These are phyloP conservation scores for Anas flavirostris DNA, from an alignment of 2,797 vertebrate species.

Conservation along the genomic window DNA sequence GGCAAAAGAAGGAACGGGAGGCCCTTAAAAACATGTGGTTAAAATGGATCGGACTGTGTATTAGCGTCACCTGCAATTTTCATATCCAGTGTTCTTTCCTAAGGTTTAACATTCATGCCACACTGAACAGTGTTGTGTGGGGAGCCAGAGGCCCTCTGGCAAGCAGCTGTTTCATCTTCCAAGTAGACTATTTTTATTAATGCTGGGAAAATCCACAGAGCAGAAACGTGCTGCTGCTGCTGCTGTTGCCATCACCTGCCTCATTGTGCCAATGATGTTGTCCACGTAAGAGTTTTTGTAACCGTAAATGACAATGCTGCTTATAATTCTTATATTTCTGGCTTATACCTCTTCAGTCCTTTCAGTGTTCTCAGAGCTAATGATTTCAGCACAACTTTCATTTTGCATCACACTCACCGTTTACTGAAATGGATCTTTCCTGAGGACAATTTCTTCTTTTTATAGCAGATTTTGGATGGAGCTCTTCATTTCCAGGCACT, in stretches of 20 bases:
- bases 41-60: background rate
- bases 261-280: slow-evolving; percentile 41
- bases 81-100: background rate
- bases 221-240: background rate
- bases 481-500: slow-evolving; percentile 25
- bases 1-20: background rate
- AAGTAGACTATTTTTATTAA: background rate
- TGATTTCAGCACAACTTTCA: slow-evolving; percentile 25
- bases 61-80: background rate
- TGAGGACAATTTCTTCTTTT: slow-evolving; percentile 28
- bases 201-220: background rate
- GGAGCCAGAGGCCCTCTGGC: background rate
- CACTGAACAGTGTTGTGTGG: background rate
- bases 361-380: background rate
- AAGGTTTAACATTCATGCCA: background rate
- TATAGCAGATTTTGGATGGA: slow-evolving; percentile 5
- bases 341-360: background rate
- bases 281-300: background rate
- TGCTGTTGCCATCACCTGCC: slow-evolving; percentile 40
- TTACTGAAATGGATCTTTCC: slow-evolving; percentile 36
- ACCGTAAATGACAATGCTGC: slow-evolving; percentile 10
- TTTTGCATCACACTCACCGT: slow-evolving; percentile 20
- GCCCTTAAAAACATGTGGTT: background rate
- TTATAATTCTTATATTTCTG: background rate
- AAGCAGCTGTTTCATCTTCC: background rate